Percentiles rank a stretch among this genome's conserved stretches.
Conservation (phyloP, 2,113 vertebrate genomes). For the Carassius auratus region DNA sequence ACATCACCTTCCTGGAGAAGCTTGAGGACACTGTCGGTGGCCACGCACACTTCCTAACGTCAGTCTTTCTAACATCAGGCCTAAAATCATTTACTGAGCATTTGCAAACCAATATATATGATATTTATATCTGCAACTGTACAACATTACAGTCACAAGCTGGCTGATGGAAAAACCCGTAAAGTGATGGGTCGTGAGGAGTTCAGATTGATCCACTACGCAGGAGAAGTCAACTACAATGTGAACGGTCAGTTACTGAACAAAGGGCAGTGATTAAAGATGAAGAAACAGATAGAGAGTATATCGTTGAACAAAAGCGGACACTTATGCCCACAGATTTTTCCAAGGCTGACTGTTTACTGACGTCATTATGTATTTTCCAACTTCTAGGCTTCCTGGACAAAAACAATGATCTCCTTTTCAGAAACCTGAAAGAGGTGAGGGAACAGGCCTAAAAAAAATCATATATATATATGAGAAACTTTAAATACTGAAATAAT, state of each 20-base stretch:
- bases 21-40: constrained; percentile 90
- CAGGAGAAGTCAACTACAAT: constrained; percentile 96
- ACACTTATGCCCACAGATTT: constrained; percentile 9
- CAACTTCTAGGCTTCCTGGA: constrained; percentile 88
- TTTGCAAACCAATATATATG: background rate
- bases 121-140: background rate
- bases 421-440: constrained; percentile 97
- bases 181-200: constrained; percentile 92
- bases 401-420: constrained; percentile 98
- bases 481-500: background rate
- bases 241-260: constrained; percentile 80
- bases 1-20: constrained; percentile 93
- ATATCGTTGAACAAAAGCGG: background rate
- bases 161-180: constrained; percentile 92
- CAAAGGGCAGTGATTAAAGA: background rate
- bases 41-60: constrained; percentile 89
- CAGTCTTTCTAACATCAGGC: background rate
- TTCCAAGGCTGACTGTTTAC: constrained; percentile 25
- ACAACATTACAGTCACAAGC: constrained; percentile 84
- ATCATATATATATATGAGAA: background rate
- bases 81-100: background rate
- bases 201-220: constrained; percentile 92
- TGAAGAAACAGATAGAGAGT: background rate
- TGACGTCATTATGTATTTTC: constrained; percentile 54
- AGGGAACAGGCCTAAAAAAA: constrained; percentile 55